A percentile compares a stretch with the other conserved stretches of the same genome.
phyloP scores from a whole-genome alignment of 2,797 vertebrate species.

The Enteromius paludinosus region DNA sequence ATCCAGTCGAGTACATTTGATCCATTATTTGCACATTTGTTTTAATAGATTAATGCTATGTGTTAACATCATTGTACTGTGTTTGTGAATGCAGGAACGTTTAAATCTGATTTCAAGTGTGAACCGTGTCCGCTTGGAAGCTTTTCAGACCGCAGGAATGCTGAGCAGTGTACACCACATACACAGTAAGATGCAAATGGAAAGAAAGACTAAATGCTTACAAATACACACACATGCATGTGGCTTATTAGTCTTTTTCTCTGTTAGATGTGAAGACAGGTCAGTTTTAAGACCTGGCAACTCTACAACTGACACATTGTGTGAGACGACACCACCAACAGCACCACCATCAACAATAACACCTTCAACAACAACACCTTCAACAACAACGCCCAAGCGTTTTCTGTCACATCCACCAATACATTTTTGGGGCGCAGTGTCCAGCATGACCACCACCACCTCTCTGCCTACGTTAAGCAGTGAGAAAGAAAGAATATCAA shows the following conservation, averaged over 20 bases:
- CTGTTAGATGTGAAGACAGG: slow-evolving; percentile 68
- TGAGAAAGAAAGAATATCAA: too few relatives aligned
- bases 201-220: neutral
- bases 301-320: slow-evolving; percentile 63
- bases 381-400: neutral
- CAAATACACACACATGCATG: slow-evolving; percentile 6
- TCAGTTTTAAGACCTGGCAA: slow-evolving; percentile 57
- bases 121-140: slow-evolving; percentile 59
- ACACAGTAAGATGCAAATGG: slow-evolving; percentile 66
- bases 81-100: slow-evolving; percentile 64
- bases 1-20: neutral
- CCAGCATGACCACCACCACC: accelerated
- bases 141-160: slow-evolving; percentile 69
- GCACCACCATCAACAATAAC: neutral
- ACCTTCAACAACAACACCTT: too few relatives aligned
- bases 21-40: neutral
- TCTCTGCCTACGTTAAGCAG: neutral
- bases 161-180: slow-evolving; percentile 65
- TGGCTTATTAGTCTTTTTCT: neutral
- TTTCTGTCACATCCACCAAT: accelerated
- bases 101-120: slow-evolving; percentile 65
- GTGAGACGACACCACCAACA: slow-evolving; percentile 17
- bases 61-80: neutral
- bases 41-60: neutral
- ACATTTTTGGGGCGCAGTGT: accelerated